Conservation (phyloP, 2,888 invertebrate species). For the Lithophane semibrunnea region DNA sequence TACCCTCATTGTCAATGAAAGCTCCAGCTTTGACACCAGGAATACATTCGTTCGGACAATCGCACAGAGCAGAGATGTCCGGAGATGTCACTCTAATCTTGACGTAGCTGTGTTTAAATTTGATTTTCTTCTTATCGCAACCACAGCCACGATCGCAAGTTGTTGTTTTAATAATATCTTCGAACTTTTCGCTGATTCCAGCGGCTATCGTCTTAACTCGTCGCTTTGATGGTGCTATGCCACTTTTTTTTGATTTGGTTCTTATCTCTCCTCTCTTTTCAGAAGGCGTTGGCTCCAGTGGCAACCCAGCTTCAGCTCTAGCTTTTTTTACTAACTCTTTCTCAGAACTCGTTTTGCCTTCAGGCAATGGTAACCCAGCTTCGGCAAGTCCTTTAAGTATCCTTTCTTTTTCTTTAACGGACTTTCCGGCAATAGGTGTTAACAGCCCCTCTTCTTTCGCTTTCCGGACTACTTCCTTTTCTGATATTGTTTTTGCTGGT, state of each 20-base stretch:
- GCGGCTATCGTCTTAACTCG: constrained; percentile 64
- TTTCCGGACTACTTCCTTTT: constrained; percentile 69
- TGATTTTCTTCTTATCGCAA: constrained; percentile 83
- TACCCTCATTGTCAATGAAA: constrained; percentile 81
- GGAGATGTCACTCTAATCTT: constrained; percentile 84
- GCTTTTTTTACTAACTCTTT: constrained; percentile 74
- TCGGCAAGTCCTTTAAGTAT: constrained; percentile 73
- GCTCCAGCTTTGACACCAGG: constrained; percentile 80
- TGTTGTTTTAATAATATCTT: constrained; percentile 79
- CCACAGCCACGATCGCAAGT: constrained; percentile 82
- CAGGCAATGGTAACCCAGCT: constrained; percentile 75
- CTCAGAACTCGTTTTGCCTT: constrained; percentile 76
- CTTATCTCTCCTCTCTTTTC: constrained; percentile 72
- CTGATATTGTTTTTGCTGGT: constrained; percentile 70
- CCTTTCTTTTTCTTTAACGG: constrained; percentile 72
- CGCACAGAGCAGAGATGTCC: constrained; percentile 81
- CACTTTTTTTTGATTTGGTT: constrained; percentile 72
- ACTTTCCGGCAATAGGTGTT: constrained; percentile 74
- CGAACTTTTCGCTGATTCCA: constrained; percentile 70
- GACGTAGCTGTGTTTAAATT: constrained; percentile 84
- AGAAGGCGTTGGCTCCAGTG: constrained; percentile 70
- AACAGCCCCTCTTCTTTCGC: constrained; percentile 75
- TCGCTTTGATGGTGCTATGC: constrained; percentile 63
- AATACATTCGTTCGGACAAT: constrained; percentile 82
- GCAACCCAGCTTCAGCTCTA: constrained; percentile 65